Base-by-base conservation (phyloP, 2,113 vertebrate genomes). In the Macquaria ambigua region DNA sequence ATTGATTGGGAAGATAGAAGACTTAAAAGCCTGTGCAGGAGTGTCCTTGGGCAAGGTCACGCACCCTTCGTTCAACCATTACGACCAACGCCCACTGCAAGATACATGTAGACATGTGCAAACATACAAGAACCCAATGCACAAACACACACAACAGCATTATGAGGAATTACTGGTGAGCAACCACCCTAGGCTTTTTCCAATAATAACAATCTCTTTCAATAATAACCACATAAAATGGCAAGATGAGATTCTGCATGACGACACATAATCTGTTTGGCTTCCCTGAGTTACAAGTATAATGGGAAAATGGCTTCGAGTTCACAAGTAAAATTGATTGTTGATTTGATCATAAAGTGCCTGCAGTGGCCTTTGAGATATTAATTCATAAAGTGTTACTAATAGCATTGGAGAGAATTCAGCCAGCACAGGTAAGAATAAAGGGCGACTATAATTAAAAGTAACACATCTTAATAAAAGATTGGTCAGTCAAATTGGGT, bases 31-130 rank as follows among this genome's bases (percentile, higher is more conserved):
- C 18, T 0, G 63, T 59, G 69, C 69, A 4, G 50, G 5, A 5
- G 52, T 48, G 87, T 86, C 82, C 88, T 89, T 93, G 83, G 81
- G 72, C 58, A 86, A 89, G 90, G 91, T 88, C 77, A 43, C 12
- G 15, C n/a, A 37, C 69, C 64, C 25, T 78, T 84, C 11, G 7
- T 48, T 81, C 46, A 63, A 28, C 72, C 68, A 67, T 79, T 69
- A 67, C 41, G n/a, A 68, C 70, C 55, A 66, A 25, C 25, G 16
- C 2, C 31, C 20, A 48, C 58, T 25, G 53, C 23, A 63, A 7
- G 21, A 7, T 58, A 58, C 50, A 43, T 11, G 50, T 0, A 25
- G 23, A 82, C 72, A 79, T n/a, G 25, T 43, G 34, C 11, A 43
- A 50, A 71, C 53, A 66, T 25, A 50, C 21, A 75, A 18, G 18